Evolutionary conservation across 2,888 invertebrate genomes (phyloP), one percentile per base, ranked within the genome.

Genomic region (Glyphotaelius pellucidus): DNA sequence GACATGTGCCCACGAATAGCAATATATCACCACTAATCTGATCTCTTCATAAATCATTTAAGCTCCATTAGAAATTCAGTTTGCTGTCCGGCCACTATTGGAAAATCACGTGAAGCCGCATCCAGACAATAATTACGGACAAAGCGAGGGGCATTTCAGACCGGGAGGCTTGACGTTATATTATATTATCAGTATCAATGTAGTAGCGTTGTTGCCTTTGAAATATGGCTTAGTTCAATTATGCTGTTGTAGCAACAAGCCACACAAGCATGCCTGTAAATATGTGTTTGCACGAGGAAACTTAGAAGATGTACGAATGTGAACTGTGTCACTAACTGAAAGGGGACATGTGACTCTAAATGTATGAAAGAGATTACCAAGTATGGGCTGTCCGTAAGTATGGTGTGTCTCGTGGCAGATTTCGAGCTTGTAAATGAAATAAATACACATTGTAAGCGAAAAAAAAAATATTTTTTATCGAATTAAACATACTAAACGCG

Each of bases 41-140:
- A 32, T 52, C 87, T 47, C 87, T 35, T 30, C 83, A 38, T 87
- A 31, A 87, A 87, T 87, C 87, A 87, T 87, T 47, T 87, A 47
- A 47, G 87, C 87, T 47, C 32, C 87, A 87, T 87, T 87, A 47
- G 87, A 42, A 42, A 87, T 87, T 87, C 87, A n/a, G 47, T 47
- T 87, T 31, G 87, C 87, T 31, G 87, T 31, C 47, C 12, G 67
- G 47, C 87, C 87, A 47, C 30, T 30, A 87, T 87, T 87, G 87
- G 87, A 87, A 87, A 87, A 84, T 38, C 32, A 32, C 35, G 38
- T 32, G 84, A 38, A 32, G 35, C 87, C 52, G 30, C 52, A 87
- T 52, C 85, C 32, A 30, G 31, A 67, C 31, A 87, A 87, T 87
- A 30, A 87, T 87, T 67, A 87, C 67, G n/a, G n/a, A 87, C 87